Evolutionary conservation across 2,113 vertebrate species (phyloP), one percentile per base, ranked within the genome.

Genomic region (rabbit (Oryctolagus cuniculus)): DNA sequence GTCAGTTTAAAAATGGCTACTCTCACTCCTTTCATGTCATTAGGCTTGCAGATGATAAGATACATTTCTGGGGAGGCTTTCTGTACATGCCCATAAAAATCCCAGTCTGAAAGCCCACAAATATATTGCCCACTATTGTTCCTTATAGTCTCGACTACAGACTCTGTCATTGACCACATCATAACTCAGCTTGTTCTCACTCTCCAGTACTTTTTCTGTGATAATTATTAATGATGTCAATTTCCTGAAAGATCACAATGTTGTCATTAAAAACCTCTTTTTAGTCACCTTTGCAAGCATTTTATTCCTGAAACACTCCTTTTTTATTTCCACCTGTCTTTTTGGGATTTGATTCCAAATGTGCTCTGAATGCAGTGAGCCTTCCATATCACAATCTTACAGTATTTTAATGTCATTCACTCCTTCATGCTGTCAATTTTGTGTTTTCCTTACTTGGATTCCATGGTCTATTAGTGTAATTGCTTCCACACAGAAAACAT

Each of bases 171-270:
- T 72, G 44, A 73, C 49, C 49, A 21, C 34, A 81, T 61, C 44
- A 49, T 66, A 95, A 81, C 6, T 31, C 29, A 22, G 17, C 29
- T 58, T 55, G 10, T 22, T 53, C 34, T 72, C 22, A 69, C 17
- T 53, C 12, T 36, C 10, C 31, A 58, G 10, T 61, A 7, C 6
- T 82, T 19, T 51, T 87, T 34, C 22, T 36, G 25, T n/a, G 6
- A 61, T 49, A 81, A 49, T 91, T 80, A 91, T 69, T 51, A 81
- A 81, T 31, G 51, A 67, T 69, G 86, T 81, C 27, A 16, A 74
- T 53, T 73, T 49, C 36, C 10, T 58, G 17, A 21, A 44, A 58
- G 69, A 87, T 17, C 74, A 87, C 61, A 69, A 36, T 36, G 6
- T 87, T 69, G 61, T 74, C 27, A 24, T 53, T 64, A 69, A 67